Conservation (phyloP, 2,113 vertebrate genomes). For the Probosciger aterrimus region DNA sequence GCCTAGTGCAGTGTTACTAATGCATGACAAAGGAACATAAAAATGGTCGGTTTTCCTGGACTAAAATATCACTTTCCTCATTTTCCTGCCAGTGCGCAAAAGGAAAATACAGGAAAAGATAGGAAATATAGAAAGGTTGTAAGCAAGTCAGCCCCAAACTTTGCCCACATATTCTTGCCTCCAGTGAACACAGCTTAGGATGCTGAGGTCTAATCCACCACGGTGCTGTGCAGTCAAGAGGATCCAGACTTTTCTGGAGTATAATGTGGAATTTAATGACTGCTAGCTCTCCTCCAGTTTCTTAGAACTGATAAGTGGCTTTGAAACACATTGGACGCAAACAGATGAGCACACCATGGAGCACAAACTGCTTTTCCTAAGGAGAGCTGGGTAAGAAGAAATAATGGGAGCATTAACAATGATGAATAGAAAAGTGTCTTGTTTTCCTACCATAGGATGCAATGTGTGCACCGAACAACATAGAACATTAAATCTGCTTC, state of each 20-base stretch:
- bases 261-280: background rate
- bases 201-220: background rate
- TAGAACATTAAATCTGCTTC: background rate
- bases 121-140: background rate
- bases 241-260: background rate
- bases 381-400: background rate
- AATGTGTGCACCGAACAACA: background rate
- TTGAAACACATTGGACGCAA: background rate
- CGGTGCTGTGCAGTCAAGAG: background rate
- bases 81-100: background rate
- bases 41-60: background rate
- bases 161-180: background rate
- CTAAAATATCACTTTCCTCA: background rate
- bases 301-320: background rate
- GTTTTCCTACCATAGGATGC: constrained; percentile 1
- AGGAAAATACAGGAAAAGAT: background rate
- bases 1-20: background rate
- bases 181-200: background rate
- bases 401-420: background rate
- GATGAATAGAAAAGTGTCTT: background rate
- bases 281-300: background rate
- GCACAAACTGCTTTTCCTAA: background rate
- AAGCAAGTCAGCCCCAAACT: background rate
- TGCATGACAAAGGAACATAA: background rate
- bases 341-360: background rate